Percentiles rank a stretch among this genome's conserved stretches.
phyloP scores from a whole-genome alignment of 2,797 vertebrate species.

The Gallinago nigripennis region DNA sequence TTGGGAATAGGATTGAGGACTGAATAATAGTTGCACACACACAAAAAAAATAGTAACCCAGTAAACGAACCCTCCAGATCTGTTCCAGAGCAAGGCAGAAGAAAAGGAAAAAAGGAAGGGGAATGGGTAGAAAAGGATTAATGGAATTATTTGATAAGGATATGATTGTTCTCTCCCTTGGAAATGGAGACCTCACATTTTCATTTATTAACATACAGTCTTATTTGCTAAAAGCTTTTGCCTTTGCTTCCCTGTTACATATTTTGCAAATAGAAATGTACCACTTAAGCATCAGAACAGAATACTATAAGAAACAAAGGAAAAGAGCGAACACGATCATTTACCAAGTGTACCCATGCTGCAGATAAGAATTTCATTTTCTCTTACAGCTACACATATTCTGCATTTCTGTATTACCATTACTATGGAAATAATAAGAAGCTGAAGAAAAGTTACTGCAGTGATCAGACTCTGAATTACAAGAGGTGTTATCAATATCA shows the following conservation, averaged over 20 bases:
- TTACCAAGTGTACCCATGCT: background rate
- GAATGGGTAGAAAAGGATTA: background rate
- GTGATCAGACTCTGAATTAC: background rate
- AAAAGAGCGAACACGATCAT: background rate
- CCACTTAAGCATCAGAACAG: background rate
- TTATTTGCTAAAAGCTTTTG: background rate
- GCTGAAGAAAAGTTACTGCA: background rate
- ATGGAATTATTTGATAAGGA: background rate
- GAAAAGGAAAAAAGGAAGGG: background rate
- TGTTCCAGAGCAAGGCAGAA: background rate
- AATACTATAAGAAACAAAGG: background rate
- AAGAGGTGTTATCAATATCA: background rate
- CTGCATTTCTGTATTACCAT: background rate
- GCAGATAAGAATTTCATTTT: background rate
- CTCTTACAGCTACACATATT: background rate
- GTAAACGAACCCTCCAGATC: background rate
- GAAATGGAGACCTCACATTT: background rate
- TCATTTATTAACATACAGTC: background rate
- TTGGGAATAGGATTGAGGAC: background rate
- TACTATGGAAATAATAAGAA: slow-evolving; percentile 1
- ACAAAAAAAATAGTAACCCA: background rate
- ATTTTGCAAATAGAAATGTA: background rate
- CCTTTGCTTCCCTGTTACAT: background rate
- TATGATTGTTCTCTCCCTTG: background rate
- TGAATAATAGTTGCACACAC: background rate